Evolutionary conservation across 2,113 vertebrate species (phyloP), one percentile per base, ranked within the genome.

Genomic region (Strix uralensis): DNA sequence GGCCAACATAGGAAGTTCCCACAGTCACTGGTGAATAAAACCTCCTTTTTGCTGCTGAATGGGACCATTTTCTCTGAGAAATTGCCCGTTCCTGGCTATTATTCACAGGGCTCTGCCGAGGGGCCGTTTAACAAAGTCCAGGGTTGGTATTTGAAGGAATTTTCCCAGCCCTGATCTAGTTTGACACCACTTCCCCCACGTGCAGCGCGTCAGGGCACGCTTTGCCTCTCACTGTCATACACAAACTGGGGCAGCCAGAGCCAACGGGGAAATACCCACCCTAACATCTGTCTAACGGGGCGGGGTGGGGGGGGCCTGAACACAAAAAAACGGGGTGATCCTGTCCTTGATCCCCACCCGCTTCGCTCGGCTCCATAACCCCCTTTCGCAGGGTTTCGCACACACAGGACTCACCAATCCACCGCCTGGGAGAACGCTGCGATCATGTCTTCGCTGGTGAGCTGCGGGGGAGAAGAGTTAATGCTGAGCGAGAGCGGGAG

Each of bases 371-470:
- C n/a, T 9, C 36, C 42, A 2, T 4, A 5, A 11, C 15, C 18
- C 29, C 14, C 3, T 34, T 13, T 21, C 2, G 1, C 13, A 3
- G 52, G 42, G 29, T 4, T 73, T 30, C 7, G 13, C 46, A 8
- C 49, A 8, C 7, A 1, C 63, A 25, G 74, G 17, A 89, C 95
- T 95, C 94, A 95, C 95, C 95, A 96, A 40, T 96, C 95, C 59
- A 96, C 32, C 0, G 95, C 89, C 89, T 95, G 95, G 73, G 95
- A 95, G 95, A 95, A 96, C 2, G 79, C 86, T 0, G 89, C 15
- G 0, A 95, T 94, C 92, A 95, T 94, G 65, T 95, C 95, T 19
- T 96, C 95, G 2, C 89, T 95, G 70, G 38, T 81, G 4, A 96
- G 69, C 95, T 96, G 36, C 6, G 10, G 59, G 51, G 29, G 29